phyloP scores from a whole-genome alignment of 2,888 invertebrate genomes.

The Tineola bisselliella region DNA sequence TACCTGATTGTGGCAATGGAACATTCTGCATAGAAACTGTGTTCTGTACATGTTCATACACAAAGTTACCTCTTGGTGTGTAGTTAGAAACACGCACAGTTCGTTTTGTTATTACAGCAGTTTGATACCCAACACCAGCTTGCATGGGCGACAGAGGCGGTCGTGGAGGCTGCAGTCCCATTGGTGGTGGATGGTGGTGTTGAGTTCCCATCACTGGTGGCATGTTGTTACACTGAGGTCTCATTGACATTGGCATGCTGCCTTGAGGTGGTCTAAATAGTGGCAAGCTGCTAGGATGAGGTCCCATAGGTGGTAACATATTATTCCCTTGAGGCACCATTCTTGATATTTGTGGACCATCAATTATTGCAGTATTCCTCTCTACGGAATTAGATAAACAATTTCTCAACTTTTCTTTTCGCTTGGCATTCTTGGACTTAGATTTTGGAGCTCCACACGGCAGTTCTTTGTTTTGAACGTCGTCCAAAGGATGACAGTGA shows the following conservation, averaged over 20 bases:
- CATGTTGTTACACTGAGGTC: background rate
- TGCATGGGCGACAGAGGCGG: background rate
- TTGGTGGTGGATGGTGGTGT: background rate
- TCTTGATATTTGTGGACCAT: too few relatives aligned
- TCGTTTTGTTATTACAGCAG: background rate
- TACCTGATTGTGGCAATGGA: background rate
- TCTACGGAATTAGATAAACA: background rate
- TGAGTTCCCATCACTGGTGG: background rate
- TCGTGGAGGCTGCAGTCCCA: background rate
- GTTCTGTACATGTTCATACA: background rate
- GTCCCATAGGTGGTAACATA: background rate
- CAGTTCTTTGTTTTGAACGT: background rate
- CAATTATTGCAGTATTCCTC: too few relatives aligned
- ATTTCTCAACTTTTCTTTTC: slow-evolving; percentile 31
- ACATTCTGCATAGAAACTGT: background rate
- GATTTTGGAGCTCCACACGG: slow-evolving; percentile 12
- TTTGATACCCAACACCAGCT: background rate
- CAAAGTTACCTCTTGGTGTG: background rate
- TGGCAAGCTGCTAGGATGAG: background rate
- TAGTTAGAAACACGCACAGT: background rate
- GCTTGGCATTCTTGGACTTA: slow-evolving; percentile 40
- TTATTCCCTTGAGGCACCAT: background rate
- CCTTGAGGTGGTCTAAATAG: background rate
- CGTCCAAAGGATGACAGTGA: background rate
- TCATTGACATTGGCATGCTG: background rate